phyloP scores from a whole-genome alignment of 2,888 invertebrate genomes.

The Diploptera punctata region DNA sequence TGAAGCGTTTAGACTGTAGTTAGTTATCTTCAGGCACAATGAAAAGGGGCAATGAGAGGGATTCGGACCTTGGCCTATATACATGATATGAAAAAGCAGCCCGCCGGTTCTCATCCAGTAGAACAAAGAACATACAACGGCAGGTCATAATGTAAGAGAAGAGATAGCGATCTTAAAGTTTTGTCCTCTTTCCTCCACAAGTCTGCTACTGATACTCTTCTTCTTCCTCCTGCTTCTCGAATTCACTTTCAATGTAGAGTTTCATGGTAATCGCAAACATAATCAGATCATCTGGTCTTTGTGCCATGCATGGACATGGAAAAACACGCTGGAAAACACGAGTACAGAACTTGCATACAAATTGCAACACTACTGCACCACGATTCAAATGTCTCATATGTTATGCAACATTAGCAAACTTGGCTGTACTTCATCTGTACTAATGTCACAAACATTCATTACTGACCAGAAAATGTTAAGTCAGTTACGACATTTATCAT shows the following conservation, averaged over 20 bases:
- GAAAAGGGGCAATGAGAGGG: not conserved
- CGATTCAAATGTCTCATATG: constrained; percentile 14
- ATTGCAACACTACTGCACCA: constrained; percentile 6
- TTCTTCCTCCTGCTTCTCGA: constrained; percentile 13
- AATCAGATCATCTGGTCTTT: constrained; percentile 31
- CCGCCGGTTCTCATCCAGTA: not conserved
- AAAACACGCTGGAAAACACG: constrained; percentile 16
- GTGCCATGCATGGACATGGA: constrained; percentile 22
- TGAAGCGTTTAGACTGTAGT: too few species aligned
- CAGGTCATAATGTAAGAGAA: constrained; percentile 25
- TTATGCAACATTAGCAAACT: not conserved
- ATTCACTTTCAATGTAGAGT: constrained; percentile 26
- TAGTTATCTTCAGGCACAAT: too few species aligned
- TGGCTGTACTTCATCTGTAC: too few species aligned
- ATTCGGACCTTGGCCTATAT: constrained; percentile 27
- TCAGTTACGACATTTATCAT: too few species aligned
- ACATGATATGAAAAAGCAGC: constrained; percentile 21
- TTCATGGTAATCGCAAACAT: constrained; percentile 29
- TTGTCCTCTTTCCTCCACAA: constrained; percentile 8
- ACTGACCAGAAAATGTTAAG: not conserved
- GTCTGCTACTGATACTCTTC: not conserved
- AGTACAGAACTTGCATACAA: constrained; percentile 30
- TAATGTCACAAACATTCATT: too few species aligned
- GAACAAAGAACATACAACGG: constrained; percentile 24
- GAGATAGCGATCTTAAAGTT: not conserved